Evolutionary conservation across 2,797 vertebrate genomes (phyloP), one percentile per base, ranked within the genome.

Genomic region (Myotis vivesi): DNA sequence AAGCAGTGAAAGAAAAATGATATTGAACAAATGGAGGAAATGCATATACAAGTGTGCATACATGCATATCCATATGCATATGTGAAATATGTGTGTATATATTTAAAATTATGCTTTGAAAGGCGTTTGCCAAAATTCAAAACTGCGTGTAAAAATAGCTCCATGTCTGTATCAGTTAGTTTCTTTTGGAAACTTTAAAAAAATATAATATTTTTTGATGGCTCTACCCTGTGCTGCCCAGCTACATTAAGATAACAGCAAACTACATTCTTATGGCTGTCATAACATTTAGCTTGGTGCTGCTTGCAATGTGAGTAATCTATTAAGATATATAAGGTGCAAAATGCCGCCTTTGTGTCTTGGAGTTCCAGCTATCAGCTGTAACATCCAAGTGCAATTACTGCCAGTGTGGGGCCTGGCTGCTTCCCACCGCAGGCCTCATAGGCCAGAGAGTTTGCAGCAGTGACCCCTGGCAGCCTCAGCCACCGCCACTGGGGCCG

Each of bases 251-350:
- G 97, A 98, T 97, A 98, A 98, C 97, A 97, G 98, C 98, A 98
- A 98, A 98, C 98, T 94, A 96, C 96, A 97, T 98, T 98, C 98
- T 98, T 98, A 98, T 97, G 98, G 97, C 96, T 99, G 98, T 98
- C 98, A 98, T 98, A 98, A 98, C 98, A 98, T 98, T 98, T 98
- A 81, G 95, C 97, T 97, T 96, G 96, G 96, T 98, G 96, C 96
- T 96, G 96, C 95, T 94, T 97, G 94, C 97, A 95, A 96, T 49
- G n/a, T 0, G 72, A 97, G 97, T 98, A 98, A 98, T 98, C 97
- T 98, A 97, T 97, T 96, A 97, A 98, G 98, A 98, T 98, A 98
- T 90, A 95, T 75, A 98, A 97, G 97, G 97, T 98, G 97, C 94
- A 97, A 98, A 98, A 98, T 66, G 88, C 97, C 15, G 95, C 94